Percentiles rank a stretch among this genome's conserved stretches.
Evolutionary conservation across 2,797 vertebrate species (phyloP).

Genomic region (Manis crassicaudata): DNA sequence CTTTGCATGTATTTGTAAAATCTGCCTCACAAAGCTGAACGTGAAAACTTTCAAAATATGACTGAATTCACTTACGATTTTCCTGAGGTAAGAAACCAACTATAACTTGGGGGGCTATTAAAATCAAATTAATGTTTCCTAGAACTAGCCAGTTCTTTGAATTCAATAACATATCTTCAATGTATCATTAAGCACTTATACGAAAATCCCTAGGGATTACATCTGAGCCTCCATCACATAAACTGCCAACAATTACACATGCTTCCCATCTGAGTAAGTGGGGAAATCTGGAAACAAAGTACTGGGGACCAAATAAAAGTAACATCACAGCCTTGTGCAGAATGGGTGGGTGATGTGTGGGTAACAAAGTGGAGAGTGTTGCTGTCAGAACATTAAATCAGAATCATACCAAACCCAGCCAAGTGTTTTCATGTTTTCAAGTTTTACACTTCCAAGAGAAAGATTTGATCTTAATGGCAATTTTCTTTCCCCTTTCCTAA

Average conservation of each 20-base stretch:
- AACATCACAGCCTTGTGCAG: background rate
- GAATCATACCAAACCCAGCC: background rate
- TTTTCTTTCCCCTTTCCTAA: background rate
- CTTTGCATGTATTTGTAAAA: background rate
- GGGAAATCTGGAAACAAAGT: constrained; percentile 34
- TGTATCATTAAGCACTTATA: background rate
- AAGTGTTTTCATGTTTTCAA: background rate
- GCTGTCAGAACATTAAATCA: background rate
- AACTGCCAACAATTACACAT: background rate
- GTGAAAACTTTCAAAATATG: constrained; percentile 23
- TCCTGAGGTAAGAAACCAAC: constrained; percentile 21
- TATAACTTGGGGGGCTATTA: background rate
- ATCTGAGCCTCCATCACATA: background rate
- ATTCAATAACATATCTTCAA: constrained; percentile 38
- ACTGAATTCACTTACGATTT: background rate
- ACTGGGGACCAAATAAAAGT: background rate
- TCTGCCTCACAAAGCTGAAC: background rate
- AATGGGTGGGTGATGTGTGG: background rate
- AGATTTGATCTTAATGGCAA: background rate
- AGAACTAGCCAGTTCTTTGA: constrained; percentile 49
- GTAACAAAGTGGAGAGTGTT: fast-evolving
- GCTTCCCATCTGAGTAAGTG: constrained; percentile 34
- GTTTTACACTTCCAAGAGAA: background rate
- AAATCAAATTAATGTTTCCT: constrained; percentile 50
- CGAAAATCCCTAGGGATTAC: background rate